A percentile compares a stretch with the other conserved stretches of the same genome.
Conservation (phyloP, 2,113 vertebrate genomes). For the Cervus canadensis region DNA sequence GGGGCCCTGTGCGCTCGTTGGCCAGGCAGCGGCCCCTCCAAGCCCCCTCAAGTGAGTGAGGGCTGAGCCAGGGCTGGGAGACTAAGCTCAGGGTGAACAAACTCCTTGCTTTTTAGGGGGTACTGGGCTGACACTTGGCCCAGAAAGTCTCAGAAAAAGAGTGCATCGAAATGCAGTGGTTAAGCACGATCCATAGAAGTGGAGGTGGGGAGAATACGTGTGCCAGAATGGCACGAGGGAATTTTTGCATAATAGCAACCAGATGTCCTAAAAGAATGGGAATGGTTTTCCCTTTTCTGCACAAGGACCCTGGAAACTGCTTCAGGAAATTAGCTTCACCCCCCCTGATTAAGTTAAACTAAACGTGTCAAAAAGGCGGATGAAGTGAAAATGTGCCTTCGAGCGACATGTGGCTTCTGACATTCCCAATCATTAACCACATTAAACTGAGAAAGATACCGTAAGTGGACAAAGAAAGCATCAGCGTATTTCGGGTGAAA, state of each 20-base stretch:
- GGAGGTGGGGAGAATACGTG: background rate
- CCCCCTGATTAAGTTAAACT: slow-evolving; percentile 18
- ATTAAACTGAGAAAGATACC: background rate
- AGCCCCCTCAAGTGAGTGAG: background rate
- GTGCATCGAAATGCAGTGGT: too few species aligned
- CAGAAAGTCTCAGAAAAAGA: background rate
- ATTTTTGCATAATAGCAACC: slow-evolving; percentile 33
- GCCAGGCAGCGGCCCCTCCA: accelerated
- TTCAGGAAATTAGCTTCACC: slow-evolving; percentile 39
- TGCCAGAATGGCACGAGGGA: background rate
- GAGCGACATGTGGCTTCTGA: background rate
- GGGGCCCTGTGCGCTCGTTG: background rate
- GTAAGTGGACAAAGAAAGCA: background rate
- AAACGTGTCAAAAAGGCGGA: slow-evolving; percentile 35
- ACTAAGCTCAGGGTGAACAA: background rate
- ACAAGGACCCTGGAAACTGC: slow-evolving; percentile 44
- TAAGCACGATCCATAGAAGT: background rate
- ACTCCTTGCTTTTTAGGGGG: background rate
- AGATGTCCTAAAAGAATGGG: slow-evolving; percentile 29
- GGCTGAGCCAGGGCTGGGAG: background rate
- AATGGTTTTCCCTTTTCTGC: background rate
- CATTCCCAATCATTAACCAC: background rate
- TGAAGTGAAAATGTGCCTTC: background rate
- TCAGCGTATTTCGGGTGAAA: background rate
- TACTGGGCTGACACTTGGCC: background rate